phyloP scores from a whole-genome alignment of 1,140 invertebrate genomes.

The Aplysia californica region DNA sequence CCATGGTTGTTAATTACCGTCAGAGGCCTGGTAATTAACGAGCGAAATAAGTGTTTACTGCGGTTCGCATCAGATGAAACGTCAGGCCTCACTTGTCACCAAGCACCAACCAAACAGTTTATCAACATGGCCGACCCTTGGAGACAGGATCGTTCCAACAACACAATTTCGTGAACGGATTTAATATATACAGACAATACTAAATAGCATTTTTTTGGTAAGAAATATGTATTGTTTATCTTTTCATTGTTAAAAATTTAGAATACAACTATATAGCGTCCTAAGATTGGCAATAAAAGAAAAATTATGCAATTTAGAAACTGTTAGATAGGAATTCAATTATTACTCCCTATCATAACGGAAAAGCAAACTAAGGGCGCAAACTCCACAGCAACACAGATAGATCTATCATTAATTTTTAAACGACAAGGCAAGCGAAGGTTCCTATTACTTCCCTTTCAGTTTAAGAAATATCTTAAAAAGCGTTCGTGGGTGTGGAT shows the following conservation, averaged over 20 bases:
- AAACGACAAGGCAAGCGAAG: not conserved
- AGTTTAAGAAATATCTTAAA: not conserved
- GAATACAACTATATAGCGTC: not conserved
- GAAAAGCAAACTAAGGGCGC: not conserved
- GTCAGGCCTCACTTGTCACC: not conserved
- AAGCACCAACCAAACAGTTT: constrained; percentile 23
- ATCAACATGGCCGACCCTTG: constrained; percentile 35
- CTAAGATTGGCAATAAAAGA: not conserved
- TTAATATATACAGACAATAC: not conserved
- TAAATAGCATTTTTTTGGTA: not conserved
- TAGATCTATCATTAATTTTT: too few species aligned
- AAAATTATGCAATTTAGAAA: not conserved
- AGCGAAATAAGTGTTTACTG: not conserved
- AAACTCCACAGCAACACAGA: not conserved
- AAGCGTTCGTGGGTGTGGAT: too few species aligned
- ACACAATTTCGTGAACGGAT: not conserved
- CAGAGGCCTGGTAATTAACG: not conserved
- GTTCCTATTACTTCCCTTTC: not conserved
- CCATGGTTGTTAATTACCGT: constrained; percentile 30
- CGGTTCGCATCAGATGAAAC: constrained; percentile 3
- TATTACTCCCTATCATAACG: not conserved
- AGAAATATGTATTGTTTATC: not conserved
- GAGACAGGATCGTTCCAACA: constrained; percentile 25
- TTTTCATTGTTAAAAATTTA: not conserved
- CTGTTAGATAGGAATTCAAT: not conserved